Base-by-base conservation (phyloP, 2,797 vertebrate genomes). In the Pempheris klunzingeri region DNA sequence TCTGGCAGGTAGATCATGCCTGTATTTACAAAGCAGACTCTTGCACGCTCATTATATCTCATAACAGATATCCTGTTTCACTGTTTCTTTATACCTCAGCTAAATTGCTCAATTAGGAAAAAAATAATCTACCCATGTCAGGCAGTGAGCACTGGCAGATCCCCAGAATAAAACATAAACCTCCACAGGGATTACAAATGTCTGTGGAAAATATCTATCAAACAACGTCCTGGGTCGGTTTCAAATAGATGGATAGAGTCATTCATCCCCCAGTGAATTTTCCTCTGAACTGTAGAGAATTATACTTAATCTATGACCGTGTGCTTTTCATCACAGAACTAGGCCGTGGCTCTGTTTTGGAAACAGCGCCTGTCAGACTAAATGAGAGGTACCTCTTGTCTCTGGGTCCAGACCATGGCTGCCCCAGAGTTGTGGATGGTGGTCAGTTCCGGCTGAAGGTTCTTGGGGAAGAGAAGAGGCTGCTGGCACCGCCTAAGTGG, bases 401-500 rank as follows among this genome's bases (percentile, higher is more conserved):
- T 93, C 87, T 90, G 88, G 79, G 65, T 92, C 93, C 93, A 94
- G 32, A 93, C 82, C 89, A 94, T 14, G 73, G 93, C 93, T 1
- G 91, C 93, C 71, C 92, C 94, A 50, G 93, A 88, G 87, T 94
- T 93, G 88, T 89, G 90, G 91, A 93, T 93, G 90, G 87, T 94
- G 74, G 88, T 93, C 77, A 93, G 88, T 68, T 95, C 93, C 7
- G 94, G 90, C 34, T 91, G 54, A 14, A 86, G 88, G 79, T 95
- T 93, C 82, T 95, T 93, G 77, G 94, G 93, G 71, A 94, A 93
- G 64, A 95, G 90, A 30, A 94, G 91, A 11, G 94, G 92, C 87
- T 94, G 94, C 90, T 91, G 93, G 91, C 94, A 94, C 39, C 95
- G 91, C 72, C 95, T 95, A 53, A 96, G 90, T 2, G 95, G 95